Percentiles rank a stretch among this genome's conserved stretches.
phyloP scores from a whole-genome alignment of 2,888 invertebrate genomes.

The Cephus spinipes region DNA sequence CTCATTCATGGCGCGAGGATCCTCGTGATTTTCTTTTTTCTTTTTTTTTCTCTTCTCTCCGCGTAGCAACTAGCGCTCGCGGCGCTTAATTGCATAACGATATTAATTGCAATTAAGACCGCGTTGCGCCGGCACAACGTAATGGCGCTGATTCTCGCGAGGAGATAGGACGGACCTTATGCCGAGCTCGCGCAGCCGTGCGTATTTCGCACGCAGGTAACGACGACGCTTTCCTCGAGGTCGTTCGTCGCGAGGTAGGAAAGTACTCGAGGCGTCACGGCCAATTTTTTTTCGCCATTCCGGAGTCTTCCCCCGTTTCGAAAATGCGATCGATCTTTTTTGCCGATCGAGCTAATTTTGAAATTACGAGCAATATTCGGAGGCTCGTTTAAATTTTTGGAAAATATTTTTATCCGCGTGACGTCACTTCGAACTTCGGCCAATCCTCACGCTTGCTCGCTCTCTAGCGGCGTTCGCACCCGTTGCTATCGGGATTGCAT shows the following conservation, averaged over 20 bases:
- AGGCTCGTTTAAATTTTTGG: background rate
- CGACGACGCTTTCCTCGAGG: background rate
- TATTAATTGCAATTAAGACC: background rate
- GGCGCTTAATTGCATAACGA: background rate
- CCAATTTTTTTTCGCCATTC: background rate
- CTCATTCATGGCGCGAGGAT: background rate
- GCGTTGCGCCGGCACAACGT: background rate
- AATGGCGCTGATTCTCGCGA: background rate
- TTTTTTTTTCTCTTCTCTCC: background rate
- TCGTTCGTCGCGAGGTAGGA: background rate
- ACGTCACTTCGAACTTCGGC: accelerated
- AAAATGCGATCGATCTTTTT: background rate
- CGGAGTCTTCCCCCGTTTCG: accelerated
- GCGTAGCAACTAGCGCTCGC: background rate
- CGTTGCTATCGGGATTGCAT: constrained; percentile 33
- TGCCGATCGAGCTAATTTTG: background rate
- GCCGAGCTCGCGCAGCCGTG: background rate
- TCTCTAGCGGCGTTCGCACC: constrained; percentile 25
- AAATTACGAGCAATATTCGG: accelerated
- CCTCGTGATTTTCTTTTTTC: background rate
- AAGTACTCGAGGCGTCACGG: background rate
- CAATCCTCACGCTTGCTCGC: constrained; percentile 2
- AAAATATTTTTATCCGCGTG: background rate
- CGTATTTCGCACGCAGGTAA: background rate
- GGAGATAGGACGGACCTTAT: background rate